Base-by-base conservation (phyloP, 2,113 vertebrate genomes). In the Gambusia holbrooki region DNA sequence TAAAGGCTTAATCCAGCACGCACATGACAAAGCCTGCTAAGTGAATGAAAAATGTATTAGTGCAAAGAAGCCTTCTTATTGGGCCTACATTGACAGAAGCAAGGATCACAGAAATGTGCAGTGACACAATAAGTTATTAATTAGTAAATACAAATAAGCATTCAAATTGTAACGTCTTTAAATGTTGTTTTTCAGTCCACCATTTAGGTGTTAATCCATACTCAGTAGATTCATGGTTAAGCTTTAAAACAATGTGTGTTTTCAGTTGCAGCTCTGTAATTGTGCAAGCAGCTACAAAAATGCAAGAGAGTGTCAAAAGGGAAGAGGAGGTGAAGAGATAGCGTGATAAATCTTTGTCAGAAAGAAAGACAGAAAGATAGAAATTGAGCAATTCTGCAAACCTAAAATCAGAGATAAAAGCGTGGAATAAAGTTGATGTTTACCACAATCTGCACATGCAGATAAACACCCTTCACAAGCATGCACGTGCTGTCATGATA, bases 21-120 rank as follows among this genome's bases (percentile, higher is more conserved):
- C 85, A 66, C 84, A 80, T 74, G 87, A 88, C 87, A 92, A 86
- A 90, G 87, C 89, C 76, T 88, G 88, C 85, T 89, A 86, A 92
- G 89, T 90, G 89, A 93, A 87, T 83, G 66, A 84, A 81, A 91
- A 73, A 77, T 73, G 67, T 89, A 87, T 90, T 86, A 87, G 88
- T 78, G 70, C 65, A 77, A 83, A 90, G 72, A 78, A 83, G 79
- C 77, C 82, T 87, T 65, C 84, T 85, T 80, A 83, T 66, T 83
- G 86, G 82, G 73, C 17, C 83, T 60, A 78, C 40, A 13, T 14
- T 77, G 82, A 85, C 77, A 82, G 66, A 74, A 74, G 7, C 32
- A 77, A 87, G 4, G 70, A 83, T 75, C 80, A 80, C 70, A 79
- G 73, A 67, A 76, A 67, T 15, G 9, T 75, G 83, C 85, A 81